phyloP scores from a whole-genome alignment of 2,888 invertebrate genomes.

The Tachystola acroxantha region DNA sequence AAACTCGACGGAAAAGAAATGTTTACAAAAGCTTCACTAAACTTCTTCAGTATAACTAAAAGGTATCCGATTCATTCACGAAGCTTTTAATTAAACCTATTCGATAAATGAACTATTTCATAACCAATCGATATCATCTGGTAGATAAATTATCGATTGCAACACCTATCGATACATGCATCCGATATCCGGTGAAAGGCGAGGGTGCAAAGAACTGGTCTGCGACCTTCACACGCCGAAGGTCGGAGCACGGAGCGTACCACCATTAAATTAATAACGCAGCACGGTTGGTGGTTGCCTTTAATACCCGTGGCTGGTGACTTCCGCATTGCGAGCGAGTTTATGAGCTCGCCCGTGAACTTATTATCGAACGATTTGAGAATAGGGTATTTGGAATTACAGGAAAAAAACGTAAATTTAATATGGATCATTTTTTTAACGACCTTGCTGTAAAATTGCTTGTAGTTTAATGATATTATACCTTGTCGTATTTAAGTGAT shows the following conservation, averaged over 20 bases:
- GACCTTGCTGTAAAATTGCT: too few relatives aligned
- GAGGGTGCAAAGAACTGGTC: slow-evolving; percentile 19
- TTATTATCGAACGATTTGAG: not conserved
- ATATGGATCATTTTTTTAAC: too few relatives aligned
- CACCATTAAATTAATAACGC: slow-evolving; percentile 6
- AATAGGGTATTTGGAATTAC: not conserved
- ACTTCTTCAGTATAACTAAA: not conserved
- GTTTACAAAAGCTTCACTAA: too few relatives aligned
- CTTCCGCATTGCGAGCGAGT: not conserved
- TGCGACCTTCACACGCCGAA: slow-evolving; percentile 11
- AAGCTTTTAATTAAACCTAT: too few relatives aligned
- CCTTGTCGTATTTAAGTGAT: too few relatives aligned
- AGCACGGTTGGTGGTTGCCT: not conserved
- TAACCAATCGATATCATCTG: not conserved
- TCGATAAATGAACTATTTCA: too few relatives aligned
- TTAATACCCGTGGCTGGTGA: slow-evolving; percentile 1
- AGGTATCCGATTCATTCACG: too few relatives aligned
- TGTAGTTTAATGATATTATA: too few relatives aligned
- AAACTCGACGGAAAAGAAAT: too few relatives aligned
- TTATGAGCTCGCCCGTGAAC: not conserved
- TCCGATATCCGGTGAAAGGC: slow-evolving; percentile 29
- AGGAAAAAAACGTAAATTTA: too few relatives aligned
- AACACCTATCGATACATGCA: too few relatives aligned
- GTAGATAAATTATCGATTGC: too few relatives aligned
- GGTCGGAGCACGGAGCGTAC: slow-evolving; percentile 10